Evolutionary conservation across 1,140 invertebrate genomes (phyloP).

Genomic region (Macrotrachela quadricornifera): DNA sequence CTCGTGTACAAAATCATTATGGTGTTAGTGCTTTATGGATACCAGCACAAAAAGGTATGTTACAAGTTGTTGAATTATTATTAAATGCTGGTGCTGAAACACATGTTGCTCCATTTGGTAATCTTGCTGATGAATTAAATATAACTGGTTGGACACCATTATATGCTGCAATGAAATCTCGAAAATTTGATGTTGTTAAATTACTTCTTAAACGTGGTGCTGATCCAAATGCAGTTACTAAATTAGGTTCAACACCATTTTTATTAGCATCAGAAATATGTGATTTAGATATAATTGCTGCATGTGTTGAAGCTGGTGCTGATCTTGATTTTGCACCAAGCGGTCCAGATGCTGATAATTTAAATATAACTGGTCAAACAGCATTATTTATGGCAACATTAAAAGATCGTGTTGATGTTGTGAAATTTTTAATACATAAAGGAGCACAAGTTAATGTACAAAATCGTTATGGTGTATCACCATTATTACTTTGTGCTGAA

Average conservation of each 20-base stretch:
- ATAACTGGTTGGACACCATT: slow-evolving; percentile 9
- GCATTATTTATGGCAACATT: slow-evolving; percentile 8
- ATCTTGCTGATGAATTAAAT: slow-evolving; percentile 4
- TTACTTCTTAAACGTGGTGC: slow-evolving; percentile 1
- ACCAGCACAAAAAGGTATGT: slow-evolving; percentile 4
- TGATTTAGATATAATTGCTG: slow-evolving; percentile 7
- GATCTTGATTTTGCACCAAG: slow-evolving; percentile 6
- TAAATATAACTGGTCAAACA: slow-evolving; percentile 9
- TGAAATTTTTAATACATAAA: slow-evolving; percentile 4
- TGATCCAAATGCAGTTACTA: slow-evolving; percentile 9
- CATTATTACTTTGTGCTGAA: slow-evolving; percentile 8
- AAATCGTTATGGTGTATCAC: slow-evolving; percentile 6
- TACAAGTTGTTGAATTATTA: slow-evolving; percentile 7
- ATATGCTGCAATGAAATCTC: slow-evolving; percentile 9
- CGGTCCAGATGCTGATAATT: slow-evolving; percentile 6
- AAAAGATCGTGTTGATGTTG: slow-evolving; percentile 9
- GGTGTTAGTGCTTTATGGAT: slow-evolving; percentile 7
- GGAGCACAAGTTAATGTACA: slow-evolving; percentile 8
- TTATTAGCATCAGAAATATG: slow-evolving; percentile 8
- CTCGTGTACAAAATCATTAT: slow-evolving; percentile 8
- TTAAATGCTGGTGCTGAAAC: slow-evolving; percentile 1
- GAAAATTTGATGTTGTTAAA: slow-evolving; percentile 2
- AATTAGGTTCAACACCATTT: slow-evolving; percentile 9
- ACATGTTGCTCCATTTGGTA: background rate
- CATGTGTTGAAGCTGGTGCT: slow-evolving; percentile 7